Conservation (phyloP, 2,797 vertebrate species). For the Periparus ater region DNA sequence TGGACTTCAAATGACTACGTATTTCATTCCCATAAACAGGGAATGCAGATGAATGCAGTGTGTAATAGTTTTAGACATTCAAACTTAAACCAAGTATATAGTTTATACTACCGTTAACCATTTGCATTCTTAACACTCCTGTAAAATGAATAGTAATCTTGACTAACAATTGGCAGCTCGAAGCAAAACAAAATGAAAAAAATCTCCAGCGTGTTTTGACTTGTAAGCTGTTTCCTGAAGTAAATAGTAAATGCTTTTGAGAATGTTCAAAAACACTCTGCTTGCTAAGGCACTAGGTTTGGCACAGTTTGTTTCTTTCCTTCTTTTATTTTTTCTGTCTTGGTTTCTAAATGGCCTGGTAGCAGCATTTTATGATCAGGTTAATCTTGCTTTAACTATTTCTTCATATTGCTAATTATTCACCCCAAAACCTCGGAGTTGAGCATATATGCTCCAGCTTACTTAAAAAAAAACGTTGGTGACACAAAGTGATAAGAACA, state of each 20-base stretch:
- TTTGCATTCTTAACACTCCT: slow-evolving; percentile 78
- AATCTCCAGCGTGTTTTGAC: not conserved
- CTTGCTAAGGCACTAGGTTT: not conserved
- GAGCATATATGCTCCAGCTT: not conserved
- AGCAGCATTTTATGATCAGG: not conserved
- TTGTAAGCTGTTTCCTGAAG: slow-evolving; percentile 51
- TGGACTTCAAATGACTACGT: slow-evolving; percentile 83
- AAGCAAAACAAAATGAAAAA: slow-evolving; percentile 19
- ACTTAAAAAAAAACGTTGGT: not conserved
- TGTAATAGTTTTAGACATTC: slow-evolving; percentile 78
- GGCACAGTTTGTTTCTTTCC: not conserved
- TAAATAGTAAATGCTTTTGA: slow-evolving; percentile 50
- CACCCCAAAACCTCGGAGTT: not conserved
- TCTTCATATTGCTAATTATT: not conserved
- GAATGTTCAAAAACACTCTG: not conserved
- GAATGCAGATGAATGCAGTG: slow-evolving; percentile 77
- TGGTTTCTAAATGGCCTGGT: slow-evolving; percentile 1
- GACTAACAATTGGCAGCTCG: slow-evolving; percentile 66
- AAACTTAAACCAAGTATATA: slow-evolving; percentile 73
- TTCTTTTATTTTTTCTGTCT: not conserved
- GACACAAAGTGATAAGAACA: not conserved
- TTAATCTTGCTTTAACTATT: not conserved
- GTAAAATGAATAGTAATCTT: slow-evolving; percentile 71
- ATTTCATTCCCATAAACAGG: slow-evolving; percentile 83
- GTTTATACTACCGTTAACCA: slow-evolving; percentile 77